Conservation (phyloP, 2,888 invertebrate species). For the Globia sparganii region DNA sequence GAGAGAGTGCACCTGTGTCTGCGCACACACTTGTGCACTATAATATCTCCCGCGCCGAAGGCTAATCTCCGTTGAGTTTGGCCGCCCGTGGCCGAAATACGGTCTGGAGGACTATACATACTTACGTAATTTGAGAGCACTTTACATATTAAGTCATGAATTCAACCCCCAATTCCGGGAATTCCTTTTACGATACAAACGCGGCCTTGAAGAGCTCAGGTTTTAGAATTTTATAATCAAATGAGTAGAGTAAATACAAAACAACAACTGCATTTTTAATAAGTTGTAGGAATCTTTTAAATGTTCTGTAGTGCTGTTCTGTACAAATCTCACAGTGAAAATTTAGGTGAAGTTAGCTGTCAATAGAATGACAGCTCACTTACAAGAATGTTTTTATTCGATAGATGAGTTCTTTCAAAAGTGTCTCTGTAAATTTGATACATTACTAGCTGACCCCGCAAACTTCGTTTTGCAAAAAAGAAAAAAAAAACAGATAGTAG, state of each 20-base stretch:
- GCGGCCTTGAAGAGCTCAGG: rapidly evolving
- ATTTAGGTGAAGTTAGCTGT: not conserved
- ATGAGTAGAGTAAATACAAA: not conserved
- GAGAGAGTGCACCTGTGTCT: not conserved
- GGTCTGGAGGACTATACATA: not conserved
- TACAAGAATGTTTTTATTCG: no score
- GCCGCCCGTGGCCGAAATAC: not conserved
- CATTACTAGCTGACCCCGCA: no score
- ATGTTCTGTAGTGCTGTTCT: not conserved
- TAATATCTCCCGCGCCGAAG: no score
- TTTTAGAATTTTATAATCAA: not conserved
- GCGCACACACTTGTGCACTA: no score
- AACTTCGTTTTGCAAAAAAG: no score
- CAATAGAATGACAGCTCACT: not conserved
- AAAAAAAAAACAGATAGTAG: no score
- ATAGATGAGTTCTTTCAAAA: no score
- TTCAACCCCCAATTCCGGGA: not conserved
- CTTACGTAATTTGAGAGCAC: not conserved
- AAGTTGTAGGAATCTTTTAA: not conserved
- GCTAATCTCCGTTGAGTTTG: not conserved
- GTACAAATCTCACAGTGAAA: not conserved
- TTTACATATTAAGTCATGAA: not conserved
- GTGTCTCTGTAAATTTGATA: no score
- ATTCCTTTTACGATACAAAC: not conserved
- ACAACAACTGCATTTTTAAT: not conserved